These are phyloP conservation scores for Drosophila nigritarsus DNA, from an alignment of 2,888 invertebrate genomes.

Conservation along the genomic window DNA sequence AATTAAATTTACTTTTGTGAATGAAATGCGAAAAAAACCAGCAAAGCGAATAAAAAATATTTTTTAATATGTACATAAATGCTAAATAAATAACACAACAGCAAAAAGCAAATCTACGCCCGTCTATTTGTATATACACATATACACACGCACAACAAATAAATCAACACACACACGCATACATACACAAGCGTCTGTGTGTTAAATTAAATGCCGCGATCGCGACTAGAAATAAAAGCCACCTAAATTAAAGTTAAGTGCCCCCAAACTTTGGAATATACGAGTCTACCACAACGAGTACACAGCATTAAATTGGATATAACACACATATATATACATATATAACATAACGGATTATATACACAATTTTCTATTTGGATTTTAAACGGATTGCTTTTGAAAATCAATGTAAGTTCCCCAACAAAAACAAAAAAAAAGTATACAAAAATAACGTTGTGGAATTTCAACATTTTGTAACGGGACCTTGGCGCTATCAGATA, in stretches of 20 bases:
- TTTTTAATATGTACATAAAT: constrained; percentile 76
- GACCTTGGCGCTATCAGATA: constrained; percentile 50
- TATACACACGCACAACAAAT: constrained; percentile 24
- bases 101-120: constrained; percentile 44
- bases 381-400: constrained; percentile 82
- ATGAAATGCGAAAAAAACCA: constrained; percentile 81
- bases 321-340: constrained; percentile 2
- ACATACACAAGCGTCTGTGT: constrained; percentile 8
- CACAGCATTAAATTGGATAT: constrained; percentile 53
- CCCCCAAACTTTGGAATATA: constrained; percentile 62
- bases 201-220: constrained; percentile 45
- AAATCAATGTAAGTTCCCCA: constrained; percentile 83
- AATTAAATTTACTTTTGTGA: constrained; percentile 82
- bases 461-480: constrained; percentile 12
- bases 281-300: constrained; percentile 4
- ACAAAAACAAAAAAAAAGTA: background rate
- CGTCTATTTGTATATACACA: constrained; percentile 49
- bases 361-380: constrained; percentile 40
- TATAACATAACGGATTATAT: constrained; percentile 13
- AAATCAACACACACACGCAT: constrained; percentile 24
- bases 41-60: constrained; percentile 77
- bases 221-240: constrained; percentile 53
- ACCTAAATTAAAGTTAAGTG: constrained; percentile 27
- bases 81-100: constrained; percentile 72
- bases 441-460: background rate